Evolutionary conservation across 2,113 vertebrate genomes (phyloP).

Genomic region (Felis catus): DNA sequence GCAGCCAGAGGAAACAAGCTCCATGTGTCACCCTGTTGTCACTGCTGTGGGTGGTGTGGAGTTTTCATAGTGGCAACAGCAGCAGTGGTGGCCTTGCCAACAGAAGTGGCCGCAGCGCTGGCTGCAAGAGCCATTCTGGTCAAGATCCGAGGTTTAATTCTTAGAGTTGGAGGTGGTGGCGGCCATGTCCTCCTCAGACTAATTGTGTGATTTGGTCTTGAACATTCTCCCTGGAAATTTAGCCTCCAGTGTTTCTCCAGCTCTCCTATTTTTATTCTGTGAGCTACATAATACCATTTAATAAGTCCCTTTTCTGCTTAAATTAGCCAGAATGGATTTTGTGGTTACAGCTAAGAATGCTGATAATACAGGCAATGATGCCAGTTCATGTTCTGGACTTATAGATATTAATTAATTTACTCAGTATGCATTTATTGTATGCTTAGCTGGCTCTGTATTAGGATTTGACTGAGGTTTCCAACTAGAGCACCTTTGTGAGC

Average conservation of each 20-base stretch:
- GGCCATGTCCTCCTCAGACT: background rate
- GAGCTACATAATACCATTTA: background rate
- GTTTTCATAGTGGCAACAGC: background rate
- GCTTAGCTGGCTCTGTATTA: background rate
- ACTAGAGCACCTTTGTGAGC: background rate
- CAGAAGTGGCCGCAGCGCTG: background rate
- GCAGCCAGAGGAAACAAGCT: background rate
- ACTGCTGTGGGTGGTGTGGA: too few species aligned
- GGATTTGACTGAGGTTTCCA: background rate
- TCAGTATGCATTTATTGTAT: background rate
- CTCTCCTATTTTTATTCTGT: background rate
- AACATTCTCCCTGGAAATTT: background rate
- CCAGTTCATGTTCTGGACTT: background rate
- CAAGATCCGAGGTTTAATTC: background rate
- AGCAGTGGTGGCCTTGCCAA: too few species aligned
- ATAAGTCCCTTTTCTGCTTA: background rate
- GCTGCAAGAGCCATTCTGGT: background rate
- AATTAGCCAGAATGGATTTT: background rate
- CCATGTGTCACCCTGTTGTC: rapidly evolving
- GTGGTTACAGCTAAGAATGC: background rate
- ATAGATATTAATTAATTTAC: background rate
- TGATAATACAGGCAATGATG: background rate
- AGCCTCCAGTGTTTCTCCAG: background rate
- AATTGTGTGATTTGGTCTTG: background rate
- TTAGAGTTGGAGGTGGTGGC: background rate